Evolutionary conservation across 2,888 invertebrate species (phyloP).

Genomic region (Oithona nana): DNA sequence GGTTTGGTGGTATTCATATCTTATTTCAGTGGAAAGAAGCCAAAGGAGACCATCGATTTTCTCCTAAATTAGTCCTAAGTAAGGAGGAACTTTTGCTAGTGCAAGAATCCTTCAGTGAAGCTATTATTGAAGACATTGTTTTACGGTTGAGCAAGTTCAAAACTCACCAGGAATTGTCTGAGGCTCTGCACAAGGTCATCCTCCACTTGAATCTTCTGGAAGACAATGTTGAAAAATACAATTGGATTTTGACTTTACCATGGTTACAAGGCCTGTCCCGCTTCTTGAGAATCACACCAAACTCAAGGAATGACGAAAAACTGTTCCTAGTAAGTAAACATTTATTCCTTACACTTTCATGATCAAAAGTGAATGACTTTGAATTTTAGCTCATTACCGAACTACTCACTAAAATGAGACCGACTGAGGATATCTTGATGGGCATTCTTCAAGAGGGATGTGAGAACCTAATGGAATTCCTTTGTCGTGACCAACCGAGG

Average conservation of each 20-base stretch:
- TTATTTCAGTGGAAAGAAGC: background rate
- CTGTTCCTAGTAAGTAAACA: background rate
- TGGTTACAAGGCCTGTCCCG: background rate
- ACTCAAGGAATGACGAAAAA: background rate
- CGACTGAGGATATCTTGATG: too few relatives aligned
- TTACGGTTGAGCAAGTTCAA: background rate
- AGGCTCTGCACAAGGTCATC: background rate
- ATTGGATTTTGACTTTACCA: background rate
- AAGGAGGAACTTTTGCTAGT: background rate
- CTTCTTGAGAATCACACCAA: background rate
- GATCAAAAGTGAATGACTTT: too few relatives aligned
- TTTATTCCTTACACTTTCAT: too few relatives aligned
- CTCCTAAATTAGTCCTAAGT: background rate
- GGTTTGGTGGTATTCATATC: background rate
- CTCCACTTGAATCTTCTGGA: background rate
- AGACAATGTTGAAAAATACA: background rate
- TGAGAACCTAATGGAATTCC: background rate
- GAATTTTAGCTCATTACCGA: too few relatives aligned
- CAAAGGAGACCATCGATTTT: background rate
- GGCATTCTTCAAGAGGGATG: too few relatives aligned
- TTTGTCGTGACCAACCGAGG: background rate
- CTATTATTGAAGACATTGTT: background rate
- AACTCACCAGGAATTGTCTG: background rate
- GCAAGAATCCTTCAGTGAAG: background rate
- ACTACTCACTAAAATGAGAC: too few relatives aligned